These are phyloP conservation scores for Beris chalybata DNA, from an alignment of 2,888 invertebrate genomes.

Conservation along the genomic window DNA sequence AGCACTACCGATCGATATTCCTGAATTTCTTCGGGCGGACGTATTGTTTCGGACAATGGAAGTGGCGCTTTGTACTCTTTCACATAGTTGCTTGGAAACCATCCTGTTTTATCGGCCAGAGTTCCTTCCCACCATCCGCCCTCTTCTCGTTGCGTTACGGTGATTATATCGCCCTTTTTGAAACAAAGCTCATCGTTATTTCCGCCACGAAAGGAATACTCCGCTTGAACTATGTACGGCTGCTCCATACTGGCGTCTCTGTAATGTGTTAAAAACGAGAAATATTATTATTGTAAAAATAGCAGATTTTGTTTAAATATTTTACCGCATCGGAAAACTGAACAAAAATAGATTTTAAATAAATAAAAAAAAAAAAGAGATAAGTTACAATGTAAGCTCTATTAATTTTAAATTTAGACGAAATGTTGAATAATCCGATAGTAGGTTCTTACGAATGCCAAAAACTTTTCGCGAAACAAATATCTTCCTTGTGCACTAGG, in stretches of 20 bases:
- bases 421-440: too few species aligned
- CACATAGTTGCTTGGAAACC: slow-evolving; percentile 98
- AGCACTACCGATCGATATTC: slow-evolving; percentile 83
- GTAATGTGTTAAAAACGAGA: slow-evolving; percentile 1
- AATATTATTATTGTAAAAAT: neutral
- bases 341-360: too few species aligned
- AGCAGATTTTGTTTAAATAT: too few species aligned
- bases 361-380: too few species aligned
- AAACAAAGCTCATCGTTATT: slow-evolving; percentile 98
- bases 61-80: slow-evolving; percentile 72
- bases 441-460: too few species aligned
- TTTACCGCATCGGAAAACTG: too few species aligned
- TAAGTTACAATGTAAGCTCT: too few species aligned
- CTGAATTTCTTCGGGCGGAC: slow-evolving; percentile 70
- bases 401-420: too few species aligned
- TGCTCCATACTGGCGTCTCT: slow-evolving; percentile 46
- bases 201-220: slow-evolving; percentile 91
- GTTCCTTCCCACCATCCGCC: slow-evolving; percentile 99
- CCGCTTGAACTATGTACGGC: slow-evolving; percentile 76
- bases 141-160: slow-evolving; percentile 92
- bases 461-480: neutral
- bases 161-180: slow-evolving; percentile 93
- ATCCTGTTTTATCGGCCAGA: slow-evolving; percentile 90
- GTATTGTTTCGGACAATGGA: slow-evolving; percentile 65
- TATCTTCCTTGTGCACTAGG: neutral